Evolutionary conservation across 2,113 vertebrate genomes (phyloP), one percentile per base, ranked within the genome.

Genomic region (Melierax canorus): DNA sequence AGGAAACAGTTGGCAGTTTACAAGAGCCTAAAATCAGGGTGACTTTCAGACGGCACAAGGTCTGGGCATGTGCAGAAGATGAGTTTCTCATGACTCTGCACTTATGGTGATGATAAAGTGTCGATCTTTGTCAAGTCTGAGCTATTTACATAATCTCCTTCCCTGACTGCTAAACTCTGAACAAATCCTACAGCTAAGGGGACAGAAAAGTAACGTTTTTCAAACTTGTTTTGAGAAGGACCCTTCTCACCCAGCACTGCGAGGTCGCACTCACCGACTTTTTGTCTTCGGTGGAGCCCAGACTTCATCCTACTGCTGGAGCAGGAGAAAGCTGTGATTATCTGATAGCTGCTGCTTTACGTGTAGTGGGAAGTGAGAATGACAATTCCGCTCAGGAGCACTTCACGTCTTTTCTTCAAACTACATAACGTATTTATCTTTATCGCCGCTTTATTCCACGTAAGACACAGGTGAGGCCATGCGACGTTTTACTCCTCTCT

Each of bases 81-180:
- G 59, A 86, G 88, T 68, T 96, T 92, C 92, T 95, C 88, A 91
- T 80, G 79, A 18, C 75, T 93, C 48, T 74, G n/a, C 30, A 36
- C 18, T 17, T 9, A 6, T 19, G 12, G 45, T 11, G 62, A 27
- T 0, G 13, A 66, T n/a, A 36, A 91, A 77, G 6, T 24, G 71
- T n/a, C 3, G n/a, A 96, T 92, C 32, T 73, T 96, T 91, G 89
- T 92, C 89, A 19, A 14, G n/a, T 2, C 55, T 88, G 55, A 86
- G 59, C n/a, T 89, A 55, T 81, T 86, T 59, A 22, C 58, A 46
- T 10, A 1, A 84, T 78, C 76, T 77, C 48, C n/a, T 66, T 80
- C 38, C 24, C 46, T 27, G 55, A 8, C n/a, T 34, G 83, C 38
- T 71, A 18, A 71, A 38, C 17, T 46, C 80, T 24, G 51, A 80